Evolutionary conservation across 2,113 vertebrate species (phyloP).

Genomic region (Australoheros scitulus): DNA sequence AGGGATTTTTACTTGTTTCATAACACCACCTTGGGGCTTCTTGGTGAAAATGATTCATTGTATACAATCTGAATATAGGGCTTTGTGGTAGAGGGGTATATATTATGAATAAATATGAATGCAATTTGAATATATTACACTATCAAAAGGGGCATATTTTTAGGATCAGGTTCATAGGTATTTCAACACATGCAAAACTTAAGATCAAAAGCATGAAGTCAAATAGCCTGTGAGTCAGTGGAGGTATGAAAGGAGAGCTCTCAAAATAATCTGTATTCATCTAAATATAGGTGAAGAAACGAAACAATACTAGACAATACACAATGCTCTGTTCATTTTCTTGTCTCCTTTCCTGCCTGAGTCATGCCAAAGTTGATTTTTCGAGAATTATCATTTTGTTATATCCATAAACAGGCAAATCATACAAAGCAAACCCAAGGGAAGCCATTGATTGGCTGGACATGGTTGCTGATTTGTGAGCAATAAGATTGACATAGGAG

Average conservation of each 20-base stretch:
- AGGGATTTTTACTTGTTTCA: constrained; percentile 20
- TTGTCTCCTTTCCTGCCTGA: background rate
- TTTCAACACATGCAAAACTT: constrained; percentile 46
- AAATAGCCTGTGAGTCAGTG: constrained; percentile 33
- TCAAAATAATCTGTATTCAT: constrained; percentile 47
- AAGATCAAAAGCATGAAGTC: constrained; percentile 53
- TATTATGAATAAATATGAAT: constrained; percentile 57
- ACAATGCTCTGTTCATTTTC: background rate
- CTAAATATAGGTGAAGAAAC: constrained; percentile 34
- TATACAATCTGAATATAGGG: constrained; percentile 32
- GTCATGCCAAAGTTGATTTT: background rate
- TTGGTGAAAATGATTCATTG: constrained; percentile 30
- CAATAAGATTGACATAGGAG: constrained; percentile 35
- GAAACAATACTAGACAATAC: constrained; percentile 8
- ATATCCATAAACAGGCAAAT: constrained; percentile 3
- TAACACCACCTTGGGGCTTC: background rate
- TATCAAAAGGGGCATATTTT: constrained; percentile 49
- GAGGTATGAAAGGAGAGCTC: constrained; percentile 35
- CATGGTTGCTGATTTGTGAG: constrained; percentile 46
- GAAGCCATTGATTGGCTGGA: constrained; percentile 29
- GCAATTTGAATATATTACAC: constrained; percentile 47
- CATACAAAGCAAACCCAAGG: background rate
- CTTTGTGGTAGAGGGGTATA: constrained; percentile 20
- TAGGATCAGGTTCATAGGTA: constrained; percentile 39
- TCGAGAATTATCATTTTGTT: background rate